phyloP scores from a whole-genome alignment of 2,797 vertebrate species.

The Sebastes variabilis region DNA sequence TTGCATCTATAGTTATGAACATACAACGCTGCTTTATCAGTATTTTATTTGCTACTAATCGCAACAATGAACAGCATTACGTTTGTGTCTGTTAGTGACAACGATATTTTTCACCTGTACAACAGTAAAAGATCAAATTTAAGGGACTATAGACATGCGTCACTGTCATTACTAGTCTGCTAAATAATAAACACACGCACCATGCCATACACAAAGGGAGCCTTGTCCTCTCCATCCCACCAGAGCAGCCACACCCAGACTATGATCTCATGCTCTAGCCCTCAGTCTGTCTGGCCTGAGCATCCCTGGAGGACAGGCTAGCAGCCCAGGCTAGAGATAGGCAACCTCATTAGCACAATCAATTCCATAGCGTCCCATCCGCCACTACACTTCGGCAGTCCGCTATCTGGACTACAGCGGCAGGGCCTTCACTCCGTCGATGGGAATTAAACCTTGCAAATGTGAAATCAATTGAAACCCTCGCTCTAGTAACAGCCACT shows the following conservation, averaged over 20 bases:
- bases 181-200: slow-evolving; percentile 23
- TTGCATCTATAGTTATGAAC: neutral
- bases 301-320: slow-evolving; percentile 61
- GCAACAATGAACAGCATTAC: neutral
- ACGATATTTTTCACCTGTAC: neutral
- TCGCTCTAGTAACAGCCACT: slow-evolving; percentile 21
- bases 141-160: neutral
- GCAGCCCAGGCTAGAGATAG: slow-evolving; percentile 53
- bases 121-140: neutral
- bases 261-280: slow-evolving; percentile 75
- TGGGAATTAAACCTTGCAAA: slow-evolving; percentile 53
- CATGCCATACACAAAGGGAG: slow-evolving; percentile 45
- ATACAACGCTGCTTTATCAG: neutral
- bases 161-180: neutral
- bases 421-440: slow-evolving; percentile 18
- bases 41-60: neutral
- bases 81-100: neutral
- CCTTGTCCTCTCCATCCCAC: slow-evolving; percentile 40
- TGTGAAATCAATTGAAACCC: slow-evolving; percentile 58
- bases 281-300: slow-evolving; percentile 59
- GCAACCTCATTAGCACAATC: slow-evolving; percentile 69
- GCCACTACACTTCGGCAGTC: slow-evolving; percentile 16
- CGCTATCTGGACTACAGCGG: slow-evolving; percentile 14
- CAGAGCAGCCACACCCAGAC: slow-evolving; percentile 71
- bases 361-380: slow-evolving; percentile 41